Base-by-base conservation (phyloP, 2,888 invertebrate species). In the Pogonocherus hispidulus region DNA sequence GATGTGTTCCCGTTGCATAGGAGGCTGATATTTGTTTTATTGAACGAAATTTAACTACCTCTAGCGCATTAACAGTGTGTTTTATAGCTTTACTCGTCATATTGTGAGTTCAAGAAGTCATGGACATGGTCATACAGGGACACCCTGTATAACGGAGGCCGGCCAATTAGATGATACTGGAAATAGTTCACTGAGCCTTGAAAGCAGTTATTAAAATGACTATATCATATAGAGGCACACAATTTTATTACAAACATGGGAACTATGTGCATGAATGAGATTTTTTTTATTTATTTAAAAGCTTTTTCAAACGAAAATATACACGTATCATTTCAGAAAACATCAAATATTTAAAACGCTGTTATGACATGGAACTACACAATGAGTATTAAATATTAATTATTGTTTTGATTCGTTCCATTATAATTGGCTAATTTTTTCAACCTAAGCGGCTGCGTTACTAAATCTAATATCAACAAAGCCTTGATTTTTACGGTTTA, bases 381-480 rank as follows among this genome's bases (percentile, higher is more conserved):
- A 66, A 66, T 69, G 49, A 66, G 55, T 68, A 35, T 68, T 69
- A 62, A 68, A 67, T 63, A 70, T 65, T 75, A 71, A 73, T 75
- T 75, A 75, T 75, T 75, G 73, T 75, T 63, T 67, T 65, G 16
- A 35, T 56, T 64, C 64, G 64, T 56, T 64, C 47, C 54, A 66
- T 41, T n/a, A 69, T 66, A 70, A 70, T 71, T 71, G 69, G 72
- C 67, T 66, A 63, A 59, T 9, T 46, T 27, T 27, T 44, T 63
- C 52, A 54, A 60, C 66, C 57, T 57, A 32, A 23, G 56, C 68
- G 75, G 75, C 71, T 49, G 62, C 55, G 9, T 44, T 47, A 55
- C 66, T 68, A 67, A 49, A 57, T 51, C 66, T 72, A 71, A 64
- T 69, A 71, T 72, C 70, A 71, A 71, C 67, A 71, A 73, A 57